Evolutionary conservation across 92 coral and sea anemone species (phyloP), one percentile per base, ranked within the genome.

Genomic region (Phenganax subtilis): DNA sequence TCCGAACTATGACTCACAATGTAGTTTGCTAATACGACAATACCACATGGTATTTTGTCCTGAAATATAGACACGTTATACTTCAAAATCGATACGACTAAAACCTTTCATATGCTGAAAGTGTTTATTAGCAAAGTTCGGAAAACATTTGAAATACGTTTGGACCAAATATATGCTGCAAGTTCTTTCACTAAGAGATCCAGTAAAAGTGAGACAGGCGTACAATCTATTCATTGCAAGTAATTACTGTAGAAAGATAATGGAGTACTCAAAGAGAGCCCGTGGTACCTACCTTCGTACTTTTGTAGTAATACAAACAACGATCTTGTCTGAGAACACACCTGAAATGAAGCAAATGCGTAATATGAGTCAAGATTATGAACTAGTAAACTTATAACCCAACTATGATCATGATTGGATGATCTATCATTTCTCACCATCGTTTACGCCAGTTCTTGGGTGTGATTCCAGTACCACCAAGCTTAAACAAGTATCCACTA

Each of bases 381-480:
- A 73, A 73, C 3, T 73, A 15, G 47, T 37, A 5, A 37, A 37
- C 5, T 37, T 37, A 20, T 20, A 5, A 37, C 47, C 5, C 47
- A 37, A 37, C 47, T 37, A 37, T 1, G 47, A 37, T 37, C 47
- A 1, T 37, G 47, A 37, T 37, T 37, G 5, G 3, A 37, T 37
- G 3, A 37, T 37, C 47, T 5, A 37, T 37, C 47, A 37, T 37
- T 57, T 53, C 93, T 88, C 81, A 93, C 97, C 98, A 91, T 91
- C 97, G 51, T 71, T 88, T 91, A 63, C 92, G 83, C 98, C 98
- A 91, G 77, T 91, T 93, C 62, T 88, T 91, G 51, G 92, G 97
- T 9, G 92, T 91, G 51, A 91, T 79, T 14, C 97, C 97, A 14
- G 97, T 75, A 10, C 97, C 97, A 3, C 98, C 98, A 54, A 93